phyloP scores from a whole-genome alignment of 2,888 invertebrate genomes.

The Eristalis tenax region DNA sequence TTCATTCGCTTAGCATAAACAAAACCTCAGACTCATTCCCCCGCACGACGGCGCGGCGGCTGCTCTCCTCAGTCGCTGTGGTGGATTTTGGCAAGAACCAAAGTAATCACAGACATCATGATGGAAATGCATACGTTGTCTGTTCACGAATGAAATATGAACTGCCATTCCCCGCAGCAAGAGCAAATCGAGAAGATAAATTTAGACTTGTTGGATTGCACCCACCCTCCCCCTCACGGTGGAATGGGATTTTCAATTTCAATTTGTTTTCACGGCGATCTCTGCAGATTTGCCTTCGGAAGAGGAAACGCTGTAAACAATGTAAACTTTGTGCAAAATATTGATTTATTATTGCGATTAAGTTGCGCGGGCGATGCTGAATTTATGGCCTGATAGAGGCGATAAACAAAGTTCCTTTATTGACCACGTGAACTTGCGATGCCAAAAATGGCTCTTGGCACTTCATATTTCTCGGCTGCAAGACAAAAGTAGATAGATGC shows the following conservation, averaged over 20 bases:
- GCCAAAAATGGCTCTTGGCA: neutral
- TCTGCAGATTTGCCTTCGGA: neutral
- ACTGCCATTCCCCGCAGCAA: neutral
- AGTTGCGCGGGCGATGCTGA: neutral
- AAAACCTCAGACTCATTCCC: neutral
- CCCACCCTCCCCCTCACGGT: neutral
- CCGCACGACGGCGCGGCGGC: neutral
- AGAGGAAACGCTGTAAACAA: neutral
- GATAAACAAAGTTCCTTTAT: slow-evolving; percentile 10
- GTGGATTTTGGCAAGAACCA: neutral
- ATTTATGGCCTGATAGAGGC: neutral
- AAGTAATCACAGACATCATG: neutral
- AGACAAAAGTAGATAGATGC: neutral
- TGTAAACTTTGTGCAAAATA: neutral
- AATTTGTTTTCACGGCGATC: neutral
- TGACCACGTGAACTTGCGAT: neutral
- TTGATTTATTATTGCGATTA: slow-evolving; percentile 4
- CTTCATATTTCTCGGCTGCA: neutral
- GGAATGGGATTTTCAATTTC: neutral
- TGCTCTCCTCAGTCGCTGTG: neutral
- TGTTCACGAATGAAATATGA: slow-evolving; percentile 8
- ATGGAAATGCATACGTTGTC: slow-evolving; percentile 13
- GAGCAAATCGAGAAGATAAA: neutral
- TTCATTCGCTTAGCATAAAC: neutral
- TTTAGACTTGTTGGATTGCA: neutral